Evolutionary conservation across 2,797 vertebrate genomes (phyloP).

Genomic region (Enteromius thamalakanensis): DNA sequence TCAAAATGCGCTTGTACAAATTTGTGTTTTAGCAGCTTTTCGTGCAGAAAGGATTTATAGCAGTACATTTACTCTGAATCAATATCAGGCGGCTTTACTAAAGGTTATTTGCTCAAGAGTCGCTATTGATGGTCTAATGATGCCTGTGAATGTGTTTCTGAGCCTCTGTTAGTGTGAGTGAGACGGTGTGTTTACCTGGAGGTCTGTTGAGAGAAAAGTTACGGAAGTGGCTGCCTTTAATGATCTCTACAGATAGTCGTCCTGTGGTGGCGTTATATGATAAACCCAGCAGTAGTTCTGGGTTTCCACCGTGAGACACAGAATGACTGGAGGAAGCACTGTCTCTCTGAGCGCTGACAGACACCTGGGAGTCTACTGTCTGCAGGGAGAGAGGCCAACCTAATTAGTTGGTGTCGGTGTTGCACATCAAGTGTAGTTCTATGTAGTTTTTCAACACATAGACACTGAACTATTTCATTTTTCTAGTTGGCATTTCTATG

Average conservation of each 20-base stretch:
- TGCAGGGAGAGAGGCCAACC: conserved; percentile 66
- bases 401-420: neutral
- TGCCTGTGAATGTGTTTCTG: conserved; percentile 27
- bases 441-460: neutral
- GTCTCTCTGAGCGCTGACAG: conserved; percentile 87
- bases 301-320: conserved; percentile 89
- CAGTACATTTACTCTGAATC: conserved; percentile 23
- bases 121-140: conserved; percentile 12
- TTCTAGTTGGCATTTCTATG: neutral
- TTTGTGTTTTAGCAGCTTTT: conserved; percentile 25
- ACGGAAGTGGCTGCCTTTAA: conserved; percentile 98
- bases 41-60: conserved; percentile 2
- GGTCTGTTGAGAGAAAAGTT: conserved; percentile 93
- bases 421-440: neutral
- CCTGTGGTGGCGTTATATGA: conserved; percentile 94
- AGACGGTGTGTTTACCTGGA: conserved; percentile 79
- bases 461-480: neutral
- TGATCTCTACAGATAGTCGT: conserved; percentile 93
- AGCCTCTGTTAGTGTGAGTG: conserved; percentile 10
- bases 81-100: conserved; percentile 24
- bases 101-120: conserved; percentile 35
- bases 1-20: conserved; percentile 17
- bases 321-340: conserved; percentile 90
- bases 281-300: conserved; percentile 92
- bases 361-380: conserved; percentile 87